phyloP scores from a whole-genome alignment of 2,113 vertebrate species.

The Galeopterus variegatus region DNA sequence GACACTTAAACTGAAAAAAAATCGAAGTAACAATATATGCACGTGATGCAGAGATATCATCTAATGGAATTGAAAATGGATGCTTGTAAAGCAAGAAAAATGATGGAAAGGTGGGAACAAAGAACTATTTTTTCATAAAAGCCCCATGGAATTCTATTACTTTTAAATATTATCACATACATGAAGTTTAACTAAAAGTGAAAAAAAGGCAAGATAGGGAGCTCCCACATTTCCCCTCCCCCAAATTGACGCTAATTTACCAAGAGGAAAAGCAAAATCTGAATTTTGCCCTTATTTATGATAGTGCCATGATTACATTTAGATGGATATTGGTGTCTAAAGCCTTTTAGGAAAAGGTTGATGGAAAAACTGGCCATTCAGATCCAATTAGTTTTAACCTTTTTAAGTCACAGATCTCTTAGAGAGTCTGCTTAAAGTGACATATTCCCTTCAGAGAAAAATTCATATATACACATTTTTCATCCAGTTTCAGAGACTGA shows the following conservation, averaged over 20 bases:
- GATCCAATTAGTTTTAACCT: background rate
- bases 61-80: background rate
- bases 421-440: slow-evolving; percentile 29
- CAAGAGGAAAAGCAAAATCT: slow-evolving; percentile 39
- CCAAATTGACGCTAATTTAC: background rate
- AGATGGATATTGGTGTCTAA: background rate
- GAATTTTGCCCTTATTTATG: slow-evolving; percentile 9
- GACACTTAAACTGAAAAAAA: slow-evolving; percentile 15
- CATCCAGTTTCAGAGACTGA: slow-evolving; percentile 29
- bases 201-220: slow-evolving; percentile 12
- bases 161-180: background rate
- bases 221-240: too few species aligned
- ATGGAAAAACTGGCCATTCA: slow-evolving; percentile 33
- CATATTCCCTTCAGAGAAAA: background rate
- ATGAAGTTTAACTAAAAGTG: slow-evolving; percentile 50
- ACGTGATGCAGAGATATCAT: background rate
- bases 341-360: background rate
- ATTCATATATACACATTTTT: background rate
- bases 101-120: background rate
- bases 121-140: slow-evolving; percentile 7
- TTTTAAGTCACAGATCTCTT: slow-evolving; percentile 35
- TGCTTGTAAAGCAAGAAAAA: slow-evolving; percentile 20
- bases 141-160: background rate
- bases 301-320: slow-evolving; percentile 11
- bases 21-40: background rate